Percentiles rank a stretch among this genome's conserved stretches.
These are phyloP conservation scores for Syngnathus typhle DNA, from an alignment of 2,113 vertebrate species.

Conservation along the genomic window DNA sequence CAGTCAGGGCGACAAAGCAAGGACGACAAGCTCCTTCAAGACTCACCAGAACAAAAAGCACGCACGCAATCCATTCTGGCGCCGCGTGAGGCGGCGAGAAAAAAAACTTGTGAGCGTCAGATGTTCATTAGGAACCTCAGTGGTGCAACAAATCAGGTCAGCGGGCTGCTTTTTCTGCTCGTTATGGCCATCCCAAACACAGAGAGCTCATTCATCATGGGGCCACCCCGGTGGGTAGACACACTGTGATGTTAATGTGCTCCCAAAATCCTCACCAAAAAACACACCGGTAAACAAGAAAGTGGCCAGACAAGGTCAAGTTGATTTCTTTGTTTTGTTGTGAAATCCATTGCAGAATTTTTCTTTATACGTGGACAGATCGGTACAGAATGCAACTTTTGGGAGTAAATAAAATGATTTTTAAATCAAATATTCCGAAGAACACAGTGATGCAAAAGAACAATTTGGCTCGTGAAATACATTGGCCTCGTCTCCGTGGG, in stretches of 20 bases:
- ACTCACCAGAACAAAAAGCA: not conserved
- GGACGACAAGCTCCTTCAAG: conserved; percentile 4
- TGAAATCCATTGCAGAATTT: not conserved
- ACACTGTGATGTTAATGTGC: not conserved
- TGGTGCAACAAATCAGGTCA: not conserved
- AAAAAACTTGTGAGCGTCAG: not conserved
- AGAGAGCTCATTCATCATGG: not conserved
- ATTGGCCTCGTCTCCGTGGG: no score
- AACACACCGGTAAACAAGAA: not conserved
- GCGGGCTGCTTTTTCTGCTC: not conserved
- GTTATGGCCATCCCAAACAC: no score
- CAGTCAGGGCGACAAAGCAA: conserved; percentile 20
- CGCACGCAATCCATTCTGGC: not conserved
- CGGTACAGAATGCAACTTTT: no score
- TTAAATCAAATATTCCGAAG: not conserved
- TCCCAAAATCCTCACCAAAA: not conserved
- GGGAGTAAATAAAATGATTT: no score
- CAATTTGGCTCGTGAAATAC: no score
- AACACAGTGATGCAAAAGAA: no score
- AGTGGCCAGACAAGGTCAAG: not conserved
- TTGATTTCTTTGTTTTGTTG: not conserved
- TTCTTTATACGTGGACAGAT: no score
- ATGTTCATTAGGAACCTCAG: conserved; percentile 1
- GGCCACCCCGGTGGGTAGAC: not conserved
- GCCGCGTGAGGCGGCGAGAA: not conserved